Conservation (phyloP, 2,113 vertebrate species). For the Coptodon bakossiorum region DNA sequence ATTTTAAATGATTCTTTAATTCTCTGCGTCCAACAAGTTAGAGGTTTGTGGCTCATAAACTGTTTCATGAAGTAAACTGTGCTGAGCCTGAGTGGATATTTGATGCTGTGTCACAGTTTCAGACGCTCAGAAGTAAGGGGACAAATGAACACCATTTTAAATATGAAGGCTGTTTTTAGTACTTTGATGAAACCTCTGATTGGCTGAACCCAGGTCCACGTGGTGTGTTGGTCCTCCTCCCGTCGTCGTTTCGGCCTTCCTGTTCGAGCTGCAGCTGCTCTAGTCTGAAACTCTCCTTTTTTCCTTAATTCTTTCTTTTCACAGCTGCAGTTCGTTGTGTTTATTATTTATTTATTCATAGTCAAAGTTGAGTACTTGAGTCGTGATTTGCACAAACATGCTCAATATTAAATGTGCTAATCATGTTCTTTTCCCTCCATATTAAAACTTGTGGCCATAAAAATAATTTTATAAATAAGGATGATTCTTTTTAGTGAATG, state of each 20-base stretch:
- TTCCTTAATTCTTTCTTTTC: not conserved
- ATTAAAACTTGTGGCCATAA: not conserved
- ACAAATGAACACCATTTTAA: not conserved
- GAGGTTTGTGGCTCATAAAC: not conserved
- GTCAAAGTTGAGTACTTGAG: not conserved
- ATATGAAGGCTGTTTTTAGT: not conserved
- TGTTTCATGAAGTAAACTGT: not conserved
- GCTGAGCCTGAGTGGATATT: not conserved
- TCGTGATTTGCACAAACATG: not conserved
- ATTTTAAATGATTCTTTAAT: not conserved
- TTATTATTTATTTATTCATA: not conserved
- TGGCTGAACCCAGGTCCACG: not conserved
- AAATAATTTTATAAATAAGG: not conserved
- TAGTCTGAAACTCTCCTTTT: not conserved
- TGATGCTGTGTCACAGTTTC: not conserved
- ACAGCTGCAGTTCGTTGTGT: not conserved
- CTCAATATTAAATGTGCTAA: not conserved
- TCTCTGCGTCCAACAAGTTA: rapidly evolving
- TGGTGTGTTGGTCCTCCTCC: not conserved
- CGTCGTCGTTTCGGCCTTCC: not conserved
- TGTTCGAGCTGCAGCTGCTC: not conserved
- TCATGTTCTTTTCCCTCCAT: not conserved
- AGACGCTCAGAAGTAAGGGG: not conserved
- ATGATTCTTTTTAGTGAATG: not conserved
- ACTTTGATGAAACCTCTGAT: not conserved